A percentile compares a stretch with the other conserved stretches of the same genome.
phyloP scores from a whole-genome alignment of 2,888 invertebrate species.

The Zygothrica quintamaculata region DNA sequence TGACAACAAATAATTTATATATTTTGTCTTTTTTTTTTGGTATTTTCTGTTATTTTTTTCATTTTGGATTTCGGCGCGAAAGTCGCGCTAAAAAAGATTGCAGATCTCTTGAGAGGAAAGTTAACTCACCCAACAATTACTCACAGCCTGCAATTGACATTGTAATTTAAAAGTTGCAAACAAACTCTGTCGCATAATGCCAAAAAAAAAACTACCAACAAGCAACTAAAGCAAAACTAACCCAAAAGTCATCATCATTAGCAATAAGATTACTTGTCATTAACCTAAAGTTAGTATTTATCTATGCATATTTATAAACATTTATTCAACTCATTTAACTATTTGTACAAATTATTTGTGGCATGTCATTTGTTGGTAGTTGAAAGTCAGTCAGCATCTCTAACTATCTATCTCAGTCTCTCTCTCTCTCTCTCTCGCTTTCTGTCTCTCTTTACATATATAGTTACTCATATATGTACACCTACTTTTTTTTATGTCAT shows the following conservation, averaged over 20 bases:
- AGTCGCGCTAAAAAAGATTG: constrained; percentile 59
- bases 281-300: too few relatives aligned
- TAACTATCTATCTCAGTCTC: constrained; percentile 38
- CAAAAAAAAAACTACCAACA: not conserved
- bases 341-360: constrained; percentile 5
- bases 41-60: too few relatives aligned
- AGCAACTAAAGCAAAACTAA: not conserved
- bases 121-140: constrained; percentile 17
- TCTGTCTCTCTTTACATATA: constrained; percentile 24
- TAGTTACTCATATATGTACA: constrained; percentile 31
- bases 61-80: constrained; percentile 58
- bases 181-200: not conserved
- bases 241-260: not conserved
- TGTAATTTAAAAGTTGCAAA: constrained; percentile 9
- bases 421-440: constrained; percentile 27
- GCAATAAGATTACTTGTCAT: not conserved
- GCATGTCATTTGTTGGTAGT: not conserved
- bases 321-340: constrained; percentile 56
- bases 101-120: constrained; percentile 47
- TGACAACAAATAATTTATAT: constrained; percentile 70
- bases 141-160: constrained; percentile 1
- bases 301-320: constrained; percentile 1
- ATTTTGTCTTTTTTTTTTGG: constrained; percentile 17
- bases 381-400: constrained; percentile 7
- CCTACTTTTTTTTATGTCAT: constrained; percentile 63